These are phyloP conservation scores for Archilochus colubris DNA, from an alignment of 2,113 vertebrate species.

Conservation along the genomic window DNA sequence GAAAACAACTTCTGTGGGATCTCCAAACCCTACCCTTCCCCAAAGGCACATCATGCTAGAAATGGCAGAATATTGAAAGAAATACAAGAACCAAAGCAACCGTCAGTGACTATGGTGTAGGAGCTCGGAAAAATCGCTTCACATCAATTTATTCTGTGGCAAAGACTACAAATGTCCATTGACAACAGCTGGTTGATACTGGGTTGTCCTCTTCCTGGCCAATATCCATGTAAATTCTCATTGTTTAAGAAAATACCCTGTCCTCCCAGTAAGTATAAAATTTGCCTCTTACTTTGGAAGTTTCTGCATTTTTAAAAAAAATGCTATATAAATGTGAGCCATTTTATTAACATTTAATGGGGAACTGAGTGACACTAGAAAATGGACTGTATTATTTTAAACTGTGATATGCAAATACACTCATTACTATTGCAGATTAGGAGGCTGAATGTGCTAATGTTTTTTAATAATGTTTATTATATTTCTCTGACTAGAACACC, in stretches of 20 bases:
- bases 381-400: slow-evolving; percentile 47
- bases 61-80: neutral
- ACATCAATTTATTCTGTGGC: neutral
- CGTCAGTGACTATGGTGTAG: neutral
- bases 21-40: neutral
- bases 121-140: neutral
- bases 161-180: neutral
- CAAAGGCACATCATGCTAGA: neutral
- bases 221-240: neutral
- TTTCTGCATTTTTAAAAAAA: neutral
- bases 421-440: slow-evolving; percentile 56
- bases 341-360: slow-evolving; percentile 31
- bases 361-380: slow-evolving; percentile 35
- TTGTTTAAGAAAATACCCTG: neutral
- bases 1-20: neutral
- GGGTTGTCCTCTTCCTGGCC: neutral
- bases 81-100: neutral
- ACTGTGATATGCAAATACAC: slow-evolving; percentile 28
- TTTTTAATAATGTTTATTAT: slow-evolving; percentile 64
- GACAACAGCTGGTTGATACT: neutral
- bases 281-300: neutral
- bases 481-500: slow-evolving; percentile 42
- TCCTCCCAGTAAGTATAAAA: neutral
- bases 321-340: neutral
- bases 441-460: slow-evolving; percentile 32